Conservation (phyloP, 2,888 invertebrate species). For the Cotesia congregata region DNA sequence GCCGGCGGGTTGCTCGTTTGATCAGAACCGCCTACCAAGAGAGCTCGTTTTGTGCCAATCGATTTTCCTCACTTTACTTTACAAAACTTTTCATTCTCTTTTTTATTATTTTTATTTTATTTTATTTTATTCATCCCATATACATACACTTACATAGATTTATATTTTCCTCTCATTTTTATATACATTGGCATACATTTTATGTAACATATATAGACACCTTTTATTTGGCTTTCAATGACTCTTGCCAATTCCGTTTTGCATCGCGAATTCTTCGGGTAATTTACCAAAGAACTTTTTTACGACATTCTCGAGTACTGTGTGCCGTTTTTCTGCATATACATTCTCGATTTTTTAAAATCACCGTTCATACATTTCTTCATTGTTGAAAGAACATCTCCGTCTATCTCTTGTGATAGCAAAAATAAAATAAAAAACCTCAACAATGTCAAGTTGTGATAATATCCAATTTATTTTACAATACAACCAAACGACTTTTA, state of each 20-base stretch:
- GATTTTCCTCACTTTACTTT: conserved; percentile 38
- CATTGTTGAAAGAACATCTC: not conserved
- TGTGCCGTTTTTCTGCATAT: not conserved
- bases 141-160: conserved; percentile 19
- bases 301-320: conserved; percentile 13
- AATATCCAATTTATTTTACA: not conserved
- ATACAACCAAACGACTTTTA: too few relatives aligned
- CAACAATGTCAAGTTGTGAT: not conserved
- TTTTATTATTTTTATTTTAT: conserved; percentile 7
- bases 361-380: not conserved
- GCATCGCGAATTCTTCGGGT: conserved; percentile 51
- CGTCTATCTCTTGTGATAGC: not conserved
- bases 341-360: not conserved
- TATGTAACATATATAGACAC: conserved; percentile 35
- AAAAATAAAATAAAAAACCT: not conserved
- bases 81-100: conserved; percentile 12
- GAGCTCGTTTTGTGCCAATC: conserved; percentile 43
- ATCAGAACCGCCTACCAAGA: conserved; percentile 42
- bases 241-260: conserved; percentile 57
- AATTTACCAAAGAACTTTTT: conserved; percentile 38
- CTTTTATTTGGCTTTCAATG: conserved; percentile 46
- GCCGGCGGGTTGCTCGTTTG: conserved; percentile 43
- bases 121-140: not conserved
- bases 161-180: not conserved
- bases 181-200: conserved; percentile 23